Evolutionary conservation across 1,140 invertebrate genomes (phyloP), one percentile per base, ranked within the genome.

Genomic region (Leptinotarsa texana): DNA sequence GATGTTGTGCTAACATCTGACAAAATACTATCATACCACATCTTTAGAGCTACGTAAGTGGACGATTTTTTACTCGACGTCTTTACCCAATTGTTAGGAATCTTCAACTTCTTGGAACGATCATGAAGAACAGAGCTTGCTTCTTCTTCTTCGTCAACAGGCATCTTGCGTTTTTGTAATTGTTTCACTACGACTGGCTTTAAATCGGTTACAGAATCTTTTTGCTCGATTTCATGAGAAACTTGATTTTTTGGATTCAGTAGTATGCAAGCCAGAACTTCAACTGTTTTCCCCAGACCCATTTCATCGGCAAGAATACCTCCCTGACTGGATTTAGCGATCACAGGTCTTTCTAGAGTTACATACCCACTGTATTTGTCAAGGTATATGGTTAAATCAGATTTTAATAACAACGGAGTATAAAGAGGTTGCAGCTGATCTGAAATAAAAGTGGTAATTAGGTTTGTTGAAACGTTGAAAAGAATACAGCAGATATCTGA

Each of bases 261-360:
- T 63, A 94, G 81, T 77, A 95, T 88, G 72, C 91, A 89, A 17
- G 92, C 89, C 13, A 95, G 80, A 22, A 94, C 89, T 85, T 95
- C 93, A 4, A 95, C 90, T 0, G 94, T 95, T 87, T 95, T 95
- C 2, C 94, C 94, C 18, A 95, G 83, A 13, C 93, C 94, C 94
- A 95, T 95, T 86, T 95, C 93, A 86, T 95, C 94, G 18, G 93
- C 93, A 65, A 95, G 84, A 72, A 95, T 94, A 6, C 93, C 94
- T 69, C 93, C 93, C n/a, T 87, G 88, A 51, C 86, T 85, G 33
- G 86, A 61, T 2, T 73, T 3, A 13, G 80, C 75, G 42, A 84
- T 69, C 13, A 81, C 48, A 24, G 88, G 88, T 76, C 81, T 80
- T 13, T 82, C 75, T 24, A 77, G 72, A 21, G 78, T 75, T 11